Base-by-base conservation (phyloP, 2,113 vertebrate genomes). In the Anas platyrhynchos region DNA sequence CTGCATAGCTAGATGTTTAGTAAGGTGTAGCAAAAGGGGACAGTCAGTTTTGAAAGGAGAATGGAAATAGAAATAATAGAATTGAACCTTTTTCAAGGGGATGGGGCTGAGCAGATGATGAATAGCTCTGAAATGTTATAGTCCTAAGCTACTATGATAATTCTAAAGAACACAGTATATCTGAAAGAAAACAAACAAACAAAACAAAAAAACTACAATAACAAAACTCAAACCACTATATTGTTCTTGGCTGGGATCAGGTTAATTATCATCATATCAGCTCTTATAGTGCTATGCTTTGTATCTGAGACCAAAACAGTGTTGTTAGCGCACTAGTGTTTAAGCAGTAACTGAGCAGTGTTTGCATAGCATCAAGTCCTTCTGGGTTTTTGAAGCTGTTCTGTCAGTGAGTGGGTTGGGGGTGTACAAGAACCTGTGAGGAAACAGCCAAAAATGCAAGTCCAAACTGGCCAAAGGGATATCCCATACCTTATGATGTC, bases 1-100 rank as follows among this genome's bases (percentile, higher is more conserved):
- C 48, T 75, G 61, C 56, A 46, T 88, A 85, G 89, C 94, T 25
- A 80, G 58, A 86, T 4, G 34, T 80, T 93, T 66, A 93, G 59
- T 93, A 94, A 94, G 71, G 16, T 56, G 27, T 81, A 91, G 76
- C 56, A 61, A 80, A 67, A 73, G 23, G 36, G 11, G 8, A 27
- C 21, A 48, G 21, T 50, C 22, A 20, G 17, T 48, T 69, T 32
- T 48, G 41, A 82, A 86, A 58, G 20, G 7, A 69, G 75, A 69
- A 58, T 36, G 7, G 21, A 50, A 56, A 48, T 13, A 75, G 25
- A 81, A 68, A 81, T 56, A 75, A 50, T 27, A 75, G n/a, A 75
- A 91, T n/a, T 12, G 13, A 62, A 68, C 1, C 1, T 54, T 72
- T 72, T 58, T 54, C 36, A 46, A 27, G 22, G 16, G 13, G 7